Percentiles rank a stretch among this genome's conserved stretches.
These are phyloP conservation scores for Scarus forsteni DNA, from an alignment of 2,797 vertebrate genomes.

Conservation along the genomic window DNA sequence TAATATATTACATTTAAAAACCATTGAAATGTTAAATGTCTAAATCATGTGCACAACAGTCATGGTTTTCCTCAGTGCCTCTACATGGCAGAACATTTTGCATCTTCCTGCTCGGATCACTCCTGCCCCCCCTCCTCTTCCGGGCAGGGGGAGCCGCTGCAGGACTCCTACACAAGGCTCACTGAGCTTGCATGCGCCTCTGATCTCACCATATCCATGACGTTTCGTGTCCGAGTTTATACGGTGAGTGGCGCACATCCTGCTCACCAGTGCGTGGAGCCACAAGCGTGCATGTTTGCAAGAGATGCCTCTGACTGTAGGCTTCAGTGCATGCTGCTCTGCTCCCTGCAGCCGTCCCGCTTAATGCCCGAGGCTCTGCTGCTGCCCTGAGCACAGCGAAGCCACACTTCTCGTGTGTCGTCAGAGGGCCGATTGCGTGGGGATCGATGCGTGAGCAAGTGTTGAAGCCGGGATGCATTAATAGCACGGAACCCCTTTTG, in stretches of 20 bases:
- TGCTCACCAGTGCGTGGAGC: slow-evolving; percentile 64
- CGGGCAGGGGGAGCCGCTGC: slow-evolving; percentile 17
- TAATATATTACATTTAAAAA: not conserved
- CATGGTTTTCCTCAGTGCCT: not conserved
- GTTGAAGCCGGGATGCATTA: slow-evolving; percentile 45
- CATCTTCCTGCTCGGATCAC: slow-evolving; percentile 1
- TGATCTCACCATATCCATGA: slow-evolving; percentile 63
- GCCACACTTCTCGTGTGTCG: slow-evolving; percentile 47
- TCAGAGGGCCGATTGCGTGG: slow-evolving; percentile 48
- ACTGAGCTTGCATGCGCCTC: slow-evolving; percentile 50
- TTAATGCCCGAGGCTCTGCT: slow-evolving; percentile 55
- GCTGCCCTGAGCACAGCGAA: slow-evolving; percentile 47
- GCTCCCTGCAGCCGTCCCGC: slow-evolving; percentile 39
- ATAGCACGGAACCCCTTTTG: slow-evolving; percentile 17
- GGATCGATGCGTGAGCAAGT: slow-evolving; percentile 66
- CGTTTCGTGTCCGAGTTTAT: slow-evolving; percentile 49
- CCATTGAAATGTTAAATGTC: not conserved
- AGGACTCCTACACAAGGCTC: slow-evolving; percentile 36
- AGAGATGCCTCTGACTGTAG: slow-evolving; percentile 30
- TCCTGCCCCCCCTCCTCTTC: not conserved
- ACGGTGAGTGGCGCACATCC: slow-evolving; percentile 53
- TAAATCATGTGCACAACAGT: not conserved
- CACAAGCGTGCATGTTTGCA: slow-evolving; percentile 43
- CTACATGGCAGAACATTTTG: not conserved
- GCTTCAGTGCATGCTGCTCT: slow-evolving; percentile 51